Conservation (phyloP, 2,888 invertebrate species). For the Temnothorax unifasciatus region DNA sequence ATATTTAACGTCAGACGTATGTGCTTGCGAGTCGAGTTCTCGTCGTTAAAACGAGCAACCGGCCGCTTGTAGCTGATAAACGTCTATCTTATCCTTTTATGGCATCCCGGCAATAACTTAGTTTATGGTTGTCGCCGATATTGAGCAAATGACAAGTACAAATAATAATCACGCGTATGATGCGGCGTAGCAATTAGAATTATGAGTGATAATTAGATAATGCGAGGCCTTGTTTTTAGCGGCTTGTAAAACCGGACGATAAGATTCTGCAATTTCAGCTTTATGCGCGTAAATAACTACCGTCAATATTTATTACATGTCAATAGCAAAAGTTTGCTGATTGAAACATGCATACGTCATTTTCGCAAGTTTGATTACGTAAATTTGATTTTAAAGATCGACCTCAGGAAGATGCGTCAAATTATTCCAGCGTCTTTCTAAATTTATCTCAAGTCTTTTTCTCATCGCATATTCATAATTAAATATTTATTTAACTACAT, state of each 20-base stretch:
- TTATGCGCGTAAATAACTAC: conserved; percentile 7
- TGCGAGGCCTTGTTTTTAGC: background rate
- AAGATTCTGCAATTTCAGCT: conserved; percentile 25
- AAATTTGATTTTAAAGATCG: background rate
- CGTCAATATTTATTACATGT: conserved; percentile 2
- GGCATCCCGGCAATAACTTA: conserved; percentile 81
- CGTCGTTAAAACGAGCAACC: conserved; percentile 75
- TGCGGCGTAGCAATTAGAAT: conserved; percentile 63
- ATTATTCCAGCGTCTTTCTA: background rate
- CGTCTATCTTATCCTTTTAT: conserved; percentile 84
- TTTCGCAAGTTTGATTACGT: background rate
- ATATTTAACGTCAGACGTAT: conserved; percentile 57
- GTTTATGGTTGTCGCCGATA: conserved; percentile 82
- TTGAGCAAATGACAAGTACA: conserved; percentile 80
- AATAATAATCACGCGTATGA: conserved; percentile 73
- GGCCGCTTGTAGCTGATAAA: conserved; percentile 82
- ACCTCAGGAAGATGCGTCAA: background rate
- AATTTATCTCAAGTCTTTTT: background rate
- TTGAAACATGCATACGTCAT: background rate
- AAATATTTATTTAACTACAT: conserved; percentile 4
- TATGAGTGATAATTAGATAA: conserved; percentile 54
- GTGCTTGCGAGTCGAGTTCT: conserved; percentile 66
- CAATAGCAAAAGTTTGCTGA: background rate
- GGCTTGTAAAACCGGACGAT: conserved; percentile 32
- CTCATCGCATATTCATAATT: background rate